Percentiles rank a stretch among this genome's conserved stretches.
Conservation (phyloP, 2,888 invertebrate genomes). For the Chymomyza fuscimana region DNA sequence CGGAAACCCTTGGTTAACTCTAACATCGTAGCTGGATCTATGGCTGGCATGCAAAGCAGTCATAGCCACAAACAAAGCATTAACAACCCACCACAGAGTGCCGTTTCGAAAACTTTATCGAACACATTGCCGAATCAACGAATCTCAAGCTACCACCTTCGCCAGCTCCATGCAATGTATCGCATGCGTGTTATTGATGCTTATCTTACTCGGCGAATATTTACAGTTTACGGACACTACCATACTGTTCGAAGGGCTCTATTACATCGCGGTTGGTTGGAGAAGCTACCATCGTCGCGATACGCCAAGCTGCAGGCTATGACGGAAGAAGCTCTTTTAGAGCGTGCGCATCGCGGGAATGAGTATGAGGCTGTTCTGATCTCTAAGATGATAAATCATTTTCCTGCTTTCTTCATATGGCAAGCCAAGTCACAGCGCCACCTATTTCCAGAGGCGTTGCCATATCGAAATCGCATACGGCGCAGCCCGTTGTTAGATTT, state of each 20-base stretch:
- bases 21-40: neutral
- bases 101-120: no score
- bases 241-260: slow-evolving; percentile 80
- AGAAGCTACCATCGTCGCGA: slow-evolving; percentile 82
- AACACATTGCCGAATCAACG: neutral
- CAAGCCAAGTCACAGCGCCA: slow-evolving; percentile 80
- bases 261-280: slow-evolving; percentile 86
- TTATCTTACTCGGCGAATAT: slow-evolving; percentile 75
- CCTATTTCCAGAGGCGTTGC: slow-evolving; percentile 60
- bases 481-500: slow-evolving; percentile 77
- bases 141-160: neutral
- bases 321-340: slow-evolving; percentile 67
- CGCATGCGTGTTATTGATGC: slow-evolving; percentile 74
- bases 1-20: slow-evolving; percentile 33
- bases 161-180: slow-evolving; percentile 41
- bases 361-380: slow-evolving; percentile 80
- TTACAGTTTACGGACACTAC: slow-evolving; percentile 76
- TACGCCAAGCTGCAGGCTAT: slow-evolving; percentile 73
- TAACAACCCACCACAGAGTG: neutral
- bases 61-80: neutral
- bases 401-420: slow-evolving; percentile 87
- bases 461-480: slow-evolving; percentile 74
- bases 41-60: no score
- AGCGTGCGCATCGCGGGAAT: slow-evolving; percentile 74
- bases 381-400: slow-evolving; percentile 83